These are phyloP conservation scores for Chesias legatella DNA, from an alignment of 2,888 invertebrate species.

Conservation along the genomic window DNA sequence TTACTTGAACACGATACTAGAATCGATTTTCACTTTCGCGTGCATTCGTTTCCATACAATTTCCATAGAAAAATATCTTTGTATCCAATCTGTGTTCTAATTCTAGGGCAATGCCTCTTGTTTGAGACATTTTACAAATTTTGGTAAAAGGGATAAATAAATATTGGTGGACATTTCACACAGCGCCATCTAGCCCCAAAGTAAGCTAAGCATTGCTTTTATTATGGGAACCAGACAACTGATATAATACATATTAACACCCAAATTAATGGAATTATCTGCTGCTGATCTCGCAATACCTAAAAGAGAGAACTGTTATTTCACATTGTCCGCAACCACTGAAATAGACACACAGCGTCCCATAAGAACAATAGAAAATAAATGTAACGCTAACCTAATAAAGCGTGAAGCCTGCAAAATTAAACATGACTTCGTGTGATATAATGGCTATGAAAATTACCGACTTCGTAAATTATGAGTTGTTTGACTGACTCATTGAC, in stretches of 20 bases:
- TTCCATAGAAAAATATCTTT: slow-evolving; percentile 29
- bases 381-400: slow-evolving; percentile 9
- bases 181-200: no score
- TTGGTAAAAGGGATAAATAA: no score
- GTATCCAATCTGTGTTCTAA: not conserved
- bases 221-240: no score
- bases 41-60: slow-evolving; percentile 39
- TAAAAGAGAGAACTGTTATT: no score
- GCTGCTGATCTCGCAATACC: no score
- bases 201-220: no score
- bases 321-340: no score
- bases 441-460: slow-evolving; percentile 3
- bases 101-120: no score
- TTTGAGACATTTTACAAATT: no score
- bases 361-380: slow-evolving; percentile 8
- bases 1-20: slow-evolving; percentile 42
- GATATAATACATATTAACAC: no score
- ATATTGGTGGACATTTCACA: no score
- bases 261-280: no score
- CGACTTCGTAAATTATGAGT: slow-evolving; percentile 5
- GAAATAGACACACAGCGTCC: slow-evolving; percentile 3
- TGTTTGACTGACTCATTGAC: slow-evolving; percentile 7
- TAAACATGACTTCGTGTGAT: slow-evolving; percentile 9
- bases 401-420: slow-evolving; percentile 16
- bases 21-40: slow-evolving; percentile 69